Conservation (phyloP, 1,140 invertebrate genomes). For the Rhyacophila brunnea region DNA sequence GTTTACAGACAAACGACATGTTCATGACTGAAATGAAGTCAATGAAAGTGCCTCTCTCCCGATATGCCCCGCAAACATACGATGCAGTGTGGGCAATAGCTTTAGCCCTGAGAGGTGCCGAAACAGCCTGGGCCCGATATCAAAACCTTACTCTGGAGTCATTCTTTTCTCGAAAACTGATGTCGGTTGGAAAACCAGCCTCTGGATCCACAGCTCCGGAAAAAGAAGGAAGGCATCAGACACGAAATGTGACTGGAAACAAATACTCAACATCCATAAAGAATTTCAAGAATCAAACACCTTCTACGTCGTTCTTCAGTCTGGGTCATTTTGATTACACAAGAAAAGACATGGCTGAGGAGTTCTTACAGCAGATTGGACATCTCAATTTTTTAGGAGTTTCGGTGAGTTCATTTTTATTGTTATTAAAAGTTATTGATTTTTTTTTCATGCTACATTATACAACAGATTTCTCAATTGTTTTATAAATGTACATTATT, state of each 20-base stretch:
- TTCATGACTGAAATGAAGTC: slow-evolving; percentile 62
- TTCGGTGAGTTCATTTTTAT: too few species aligned
- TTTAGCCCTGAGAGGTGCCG: slow-evolving; percentile 61
- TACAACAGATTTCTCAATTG: too few species aligned
- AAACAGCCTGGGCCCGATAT: slow-evolving; percentile 42
- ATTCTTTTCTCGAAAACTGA: slow-evolving; percentile 26
- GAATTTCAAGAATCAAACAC: slow-evolving; percentile 32
- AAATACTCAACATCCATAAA: slow-evolving; percentile 23
- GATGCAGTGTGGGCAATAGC: slow-evolving; percentile 89
- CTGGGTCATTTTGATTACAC: slow-evolving; percentile 70
- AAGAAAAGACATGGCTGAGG: slow-evolving; percentile 64
- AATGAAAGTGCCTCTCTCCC: slow-evolving; percentile 58
- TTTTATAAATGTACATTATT: too few species aligned
- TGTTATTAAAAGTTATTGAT: too few species aligned
- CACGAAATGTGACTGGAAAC: slow-evolving; percentile 20
- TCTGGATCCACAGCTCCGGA: background rate
- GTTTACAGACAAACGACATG: slow-evolving; percentile 66
- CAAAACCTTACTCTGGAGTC: background rate
- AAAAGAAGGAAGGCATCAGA: slow-evolving; percentile 9
- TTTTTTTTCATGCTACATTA: too few species aligned
- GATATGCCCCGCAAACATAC: slow-evolving; percentile 76
- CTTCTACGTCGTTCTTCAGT: slow-evolving; percentile 39
- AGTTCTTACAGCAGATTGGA: slow-evolving; percentile 67
- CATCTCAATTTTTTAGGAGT: slow-evolving; percentile 77
- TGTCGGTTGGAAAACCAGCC: slow-evolving; percentile 16